These are phyloP conservation scores for Hemibagrus guttatus DNA, from an alignment of 2,797 vertebrate species.

Conservation along the genomic window DNA sequence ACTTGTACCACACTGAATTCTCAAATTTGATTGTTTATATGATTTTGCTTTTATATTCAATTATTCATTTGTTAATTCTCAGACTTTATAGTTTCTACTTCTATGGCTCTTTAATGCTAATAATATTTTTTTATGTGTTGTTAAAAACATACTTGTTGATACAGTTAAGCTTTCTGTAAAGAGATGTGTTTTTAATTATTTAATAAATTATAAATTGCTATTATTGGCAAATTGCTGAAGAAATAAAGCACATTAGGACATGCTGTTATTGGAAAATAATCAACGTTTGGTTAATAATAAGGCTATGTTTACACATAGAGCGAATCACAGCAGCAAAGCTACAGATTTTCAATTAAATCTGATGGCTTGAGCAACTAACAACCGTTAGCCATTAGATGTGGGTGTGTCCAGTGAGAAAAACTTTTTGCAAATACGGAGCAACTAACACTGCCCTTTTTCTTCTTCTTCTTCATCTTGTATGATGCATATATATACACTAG, in stretches of 20 bases:
- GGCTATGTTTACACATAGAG: too few relatives aligned
- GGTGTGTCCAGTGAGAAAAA: too few relatives aligned
- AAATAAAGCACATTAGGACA: neutral
- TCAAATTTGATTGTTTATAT: neutral
- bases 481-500: too few relatives aligned
- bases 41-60: neutral
- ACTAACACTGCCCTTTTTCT: too few relatives aligned
- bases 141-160: neutral
- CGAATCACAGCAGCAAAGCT: too few relatives aligned
- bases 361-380: too few relatives aligned
- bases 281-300: neutral
- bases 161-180: neutral
- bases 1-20: neutral
- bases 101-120: neutral
- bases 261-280: neutral
- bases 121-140: neutral
- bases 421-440: too few relatives aligned
- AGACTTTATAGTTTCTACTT: neutral
- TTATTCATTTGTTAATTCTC: neutral
- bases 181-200: neutral
- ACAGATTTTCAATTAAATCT: too few relatives aligned
- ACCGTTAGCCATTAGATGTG: too few relatives aligned
- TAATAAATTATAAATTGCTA: neutral
- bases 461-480: too few relatives aligned
- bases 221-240: neutral